Percentiles rank a stretch among this genome's conserved stretches.
Conservation (phyloP, 2,113 vertebrate species). For the Callorhinus ursinus region DNA sequence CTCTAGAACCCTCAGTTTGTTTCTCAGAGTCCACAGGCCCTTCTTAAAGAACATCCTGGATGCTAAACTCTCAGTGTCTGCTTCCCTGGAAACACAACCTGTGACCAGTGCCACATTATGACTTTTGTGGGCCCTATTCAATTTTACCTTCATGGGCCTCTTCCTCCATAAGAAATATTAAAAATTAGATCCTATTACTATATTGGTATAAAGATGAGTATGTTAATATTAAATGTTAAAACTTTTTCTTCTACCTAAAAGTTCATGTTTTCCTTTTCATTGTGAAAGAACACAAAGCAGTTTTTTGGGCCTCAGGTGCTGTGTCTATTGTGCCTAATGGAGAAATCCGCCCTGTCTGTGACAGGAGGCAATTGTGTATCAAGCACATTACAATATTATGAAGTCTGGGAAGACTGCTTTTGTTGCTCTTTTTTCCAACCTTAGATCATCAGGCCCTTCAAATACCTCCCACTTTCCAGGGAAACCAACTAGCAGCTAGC, state of each 20-base stretch:
- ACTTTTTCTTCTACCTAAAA: not conserved
- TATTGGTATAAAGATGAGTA: constrained; percentile 4
- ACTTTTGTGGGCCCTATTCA: not conserved
- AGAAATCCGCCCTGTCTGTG: not conserved
- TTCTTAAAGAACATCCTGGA: not conserved
- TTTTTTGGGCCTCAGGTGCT: not conserved
- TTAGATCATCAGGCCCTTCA: not conserved
- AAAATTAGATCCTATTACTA: not conserved
- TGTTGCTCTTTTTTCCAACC: not conserved
- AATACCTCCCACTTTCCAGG: not conserved
- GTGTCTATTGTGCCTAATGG: not conserved
- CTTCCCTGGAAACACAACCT: not conserved
- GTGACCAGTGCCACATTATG: not conserved
- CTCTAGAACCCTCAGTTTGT: no score
- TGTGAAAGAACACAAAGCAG: not conserved
- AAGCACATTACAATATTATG: not conserved
- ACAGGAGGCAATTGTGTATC: not conserved
- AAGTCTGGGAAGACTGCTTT: not conserved
- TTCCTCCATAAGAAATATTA: not conserved
- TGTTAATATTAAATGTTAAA: constrained; percentile 29
- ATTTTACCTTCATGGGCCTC: not conserved
- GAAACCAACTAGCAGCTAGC: not conserved
- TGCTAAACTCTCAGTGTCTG: not conserved
- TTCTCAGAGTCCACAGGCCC: not conserved
- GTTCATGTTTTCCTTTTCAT: not conserved